Evolutionary conservation across 1,140 invertebrate genomes (phyloP), one percentile per base, ranked within the genome.

Genomic region (Meteorus sp.): DNA sequence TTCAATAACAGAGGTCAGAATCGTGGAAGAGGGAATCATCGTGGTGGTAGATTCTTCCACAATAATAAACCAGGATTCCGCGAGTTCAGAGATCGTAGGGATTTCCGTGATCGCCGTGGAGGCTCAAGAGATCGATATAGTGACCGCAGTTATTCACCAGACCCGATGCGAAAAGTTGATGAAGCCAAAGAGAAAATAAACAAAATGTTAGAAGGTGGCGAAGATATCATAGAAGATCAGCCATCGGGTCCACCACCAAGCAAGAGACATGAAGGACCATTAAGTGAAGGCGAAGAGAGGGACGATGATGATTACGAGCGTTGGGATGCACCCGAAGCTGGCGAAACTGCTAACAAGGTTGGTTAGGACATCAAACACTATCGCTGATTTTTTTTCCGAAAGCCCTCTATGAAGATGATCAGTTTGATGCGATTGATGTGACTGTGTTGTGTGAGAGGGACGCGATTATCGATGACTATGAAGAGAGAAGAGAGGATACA

Each of bases 231-330:
- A 25, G 45, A 22, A 29, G 29, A 35, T 29, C 53, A 60, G 15
- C 31, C 54, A 8, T n/a, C 41, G n/a, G 27, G 15, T 8, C 47
- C 41, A 43, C 29, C 60, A 31, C 47, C 54, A n/a, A 39, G 4
- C 59, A 77, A 78, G 63, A 77, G 83, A 60, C 85, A 85, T 44
- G 85, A 86, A 62, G 86, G 86, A 50, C 86, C 87, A 50, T 74
- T 88, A 59, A 88, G 87, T 68, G 86, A 89, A 67, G 87, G 87
- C 3, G 88, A 89, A 66, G 88, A 88, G 61, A 82, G 88, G 56
- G 87, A 89, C 68, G 85, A 86, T 57, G 85, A 87, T 37, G 78
- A 80, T 59, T 80, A 79, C 65, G 78, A 79, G 56, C 72, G 73
- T 23, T 80, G 78, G 77, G 73, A 71, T 54, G 67, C 68, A 33